Evolutionary conservation across 37 sponge, comb jelly and placozoan species (phyloP).

Genomic region (Cladorhizidae sp.): DNA sequence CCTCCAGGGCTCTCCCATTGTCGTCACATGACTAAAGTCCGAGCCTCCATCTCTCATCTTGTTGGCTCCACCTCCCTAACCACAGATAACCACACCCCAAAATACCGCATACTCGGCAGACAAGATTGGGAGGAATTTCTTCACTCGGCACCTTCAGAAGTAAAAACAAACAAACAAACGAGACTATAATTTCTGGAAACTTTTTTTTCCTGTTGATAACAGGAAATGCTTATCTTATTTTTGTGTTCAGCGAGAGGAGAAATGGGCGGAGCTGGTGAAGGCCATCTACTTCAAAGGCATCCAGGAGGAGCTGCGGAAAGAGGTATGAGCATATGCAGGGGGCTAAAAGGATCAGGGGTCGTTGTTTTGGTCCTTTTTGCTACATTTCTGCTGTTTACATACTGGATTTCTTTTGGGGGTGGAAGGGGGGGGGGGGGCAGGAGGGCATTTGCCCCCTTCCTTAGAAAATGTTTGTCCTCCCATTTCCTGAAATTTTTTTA

Average conservation of each 20-base stretch:
- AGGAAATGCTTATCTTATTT: neutral
- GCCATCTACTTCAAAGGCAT: slow-evolving; percentile 77
- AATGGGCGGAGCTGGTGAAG: slow-evolving; percentile 23
- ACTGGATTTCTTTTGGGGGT: too few species aligned
- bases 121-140: slow-evolving; percentile 39
- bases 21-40: slow-evolving; percentile 79
- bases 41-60: slow-evolving; percentile 71
- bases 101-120: neutral
- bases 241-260: slow-evolving; percentile 1
- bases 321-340: too few species aligned
- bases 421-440: too few species aligned
- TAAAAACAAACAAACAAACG: slow-evolving; percentile 11
- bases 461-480: too few species aligned
- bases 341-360: too few species aligned
- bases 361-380: too few species aligned
- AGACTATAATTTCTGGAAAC: neutral
- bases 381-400: too few species aligned
- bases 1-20: slow-evolving; percentile 86
- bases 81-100: neutral
- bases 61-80: slow-evolving; percentile 12
- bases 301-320: slow-evolving; percentile 44
- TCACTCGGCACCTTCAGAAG: slow-evolving; percentile 2
- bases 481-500: too few species aligned
- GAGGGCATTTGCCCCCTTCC: too few species aligned
- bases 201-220: neutral